Evolutionary conservation across 2,888 invertebrate genomes (phyloP).

Genomic region (Diarsia dahlii): DNA sequence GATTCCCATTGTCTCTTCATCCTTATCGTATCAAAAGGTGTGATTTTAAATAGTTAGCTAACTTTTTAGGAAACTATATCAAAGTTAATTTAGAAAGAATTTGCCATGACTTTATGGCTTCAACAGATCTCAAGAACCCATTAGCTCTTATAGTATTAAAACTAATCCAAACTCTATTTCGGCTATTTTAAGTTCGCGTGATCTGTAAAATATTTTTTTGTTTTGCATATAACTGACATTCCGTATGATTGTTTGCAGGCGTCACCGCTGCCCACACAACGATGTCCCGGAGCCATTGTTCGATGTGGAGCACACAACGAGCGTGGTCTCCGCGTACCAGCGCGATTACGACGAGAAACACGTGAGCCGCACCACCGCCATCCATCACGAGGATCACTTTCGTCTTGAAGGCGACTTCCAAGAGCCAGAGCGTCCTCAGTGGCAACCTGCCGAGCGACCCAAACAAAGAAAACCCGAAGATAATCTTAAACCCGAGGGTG

Average conservation of each 20-base stretch:
- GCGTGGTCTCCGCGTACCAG: conserved; percentile 91
- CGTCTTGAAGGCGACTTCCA: conserved; percentile 93
- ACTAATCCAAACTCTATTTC: background rate
- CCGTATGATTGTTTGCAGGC: conserved; percentile 87
- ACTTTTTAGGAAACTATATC: background rate
- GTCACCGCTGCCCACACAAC: conserved; percentile 95
- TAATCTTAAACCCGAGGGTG: conserved; percentile 91
- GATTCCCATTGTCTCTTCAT: conserved; percentile 82
- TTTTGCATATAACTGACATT: conserved; percentile 5
- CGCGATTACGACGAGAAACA: conserved; percentile 93
- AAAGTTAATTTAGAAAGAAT: background rate
- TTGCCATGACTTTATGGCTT: background rate
- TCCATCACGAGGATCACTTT: conserved; percentile 93
- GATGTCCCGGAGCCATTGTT: conserved; percentile 91
- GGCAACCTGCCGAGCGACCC: conserved; percentile 91
- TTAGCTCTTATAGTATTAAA: background rate
- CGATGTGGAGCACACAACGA: conserved; percentile 90
- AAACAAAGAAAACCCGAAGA: conserved; percentile 90
- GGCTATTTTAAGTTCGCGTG: background rate
- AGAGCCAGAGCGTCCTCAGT: conserved; percentile 85
- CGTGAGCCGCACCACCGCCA: conserved; percentile 91
- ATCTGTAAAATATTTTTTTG: no score
- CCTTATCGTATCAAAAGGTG: conserved; percentile 87
- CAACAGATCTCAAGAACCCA: background rate
- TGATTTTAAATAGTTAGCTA: conserved; percentile 45